Evolutionary conservation across 1,140 invertebrate species (phyloP), one percentile per base, ranked within the genome.

Genomic region (Drosophila sp.): DNA sequence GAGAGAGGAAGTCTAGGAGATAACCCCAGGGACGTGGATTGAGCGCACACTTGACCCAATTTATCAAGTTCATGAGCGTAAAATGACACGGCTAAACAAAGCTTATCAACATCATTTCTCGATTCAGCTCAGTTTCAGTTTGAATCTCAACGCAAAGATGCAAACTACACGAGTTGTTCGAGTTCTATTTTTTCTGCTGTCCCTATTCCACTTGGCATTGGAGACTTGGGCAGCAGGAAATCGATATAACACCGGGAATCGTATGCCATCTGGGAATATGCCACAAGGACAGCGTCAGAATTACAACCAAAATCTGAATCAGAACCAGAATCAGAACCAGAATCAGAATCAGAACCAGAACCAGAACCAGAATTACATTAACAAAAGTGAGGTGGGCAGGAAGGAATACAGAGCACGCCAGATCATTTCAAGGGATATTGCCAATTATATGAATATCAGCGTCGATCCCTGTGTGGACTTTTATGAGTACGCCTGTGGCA

Each of bases 391-490:
- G 9, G 82, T 87, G 0, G 36, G 40, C 1, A 69, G 76, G 0
- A 73, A 89, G 43, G 79, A 77, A 34, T 67, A 56, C 1, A 69
- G 54, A 27, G 25, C 64, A 13, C 83, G 83, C 4, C 64, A 63
- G 4, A 29, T 9, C 32, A 81, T 84, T 40, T 43, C 77, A 2
- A 92, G 93, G 65, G 94, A 95, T 63, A 96, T 96, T 94, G 92
- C 93, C 59, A 94, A 94, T 71, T 96, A 95, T 77, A 97, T 98
- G 95, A 96, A 98, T 78, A 91, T 87, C 2, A 93, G 90, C 25
- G 94, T 94, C 0, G 94, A 98, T 92, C 97, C 97, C 0, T 99
- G 97, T 90, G 92, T 95, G 2, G 97, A 98, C 91, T 99, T 98
- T 91, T 98, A 97, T 91, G 94, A 96, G 18, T 89, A 79, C 21